A percentile compares a stretch with the other conserved stretches of the same genome.
These are phyloP conservation scores for Drosophila kurseongensis DNA, from an alignment of 1,140 invertebrate species.

Conservation along the genomic window DNA sequence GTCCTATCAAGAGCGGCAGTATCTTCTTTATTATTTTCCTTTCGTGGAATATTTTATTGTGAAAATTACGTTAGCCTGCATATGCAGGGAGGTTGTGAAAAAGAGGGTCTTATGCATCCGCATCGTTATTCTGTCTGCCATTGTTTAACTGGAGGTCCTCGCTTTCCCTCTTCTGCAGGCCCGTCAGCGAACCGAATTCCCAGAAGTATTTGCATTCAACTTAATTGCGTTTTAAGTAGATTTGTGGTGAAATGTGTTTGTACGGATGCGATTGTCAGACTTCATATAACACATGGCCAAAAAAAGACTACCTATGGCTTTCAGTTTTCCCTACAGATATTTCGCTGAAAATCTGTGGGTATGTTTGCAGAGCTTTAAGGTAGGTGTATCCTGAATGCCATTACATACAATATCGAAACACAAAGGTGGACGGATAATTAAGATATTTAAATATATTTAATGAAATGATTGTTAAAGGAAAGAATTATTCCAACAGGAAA, in stretches of 20 bases:
- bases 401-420: conserved; percentile 2
- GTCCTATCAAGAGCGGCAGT: conserved; percentile 2
- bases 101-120: conserved; percentile 16
- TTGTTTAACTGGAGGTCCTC: conserved; percentile 63
- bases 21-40: conserved; percentile 27
- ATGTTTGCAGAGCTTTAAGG: background rate
- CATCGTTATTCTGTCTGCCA: conserved; percentile 36
- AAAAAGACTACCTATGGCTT: background rate
- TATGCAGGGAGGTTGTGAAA: background rate
- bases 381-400: background rate
- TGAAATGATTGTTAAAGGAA: conserved; percentile 19
- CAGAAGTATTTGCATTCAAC: conserved; percentile 76
- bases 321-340: conserved; percentile 28
- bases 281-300: conserved; percentile 1
- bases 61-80: conserved; percentile 45
- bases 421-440: conserved; percentile 24
- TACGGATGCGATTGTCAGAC: conserved; percentile 23
- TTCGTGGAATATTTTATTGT: conserved; percentile 54
- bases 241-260: conserved; percentile 69
- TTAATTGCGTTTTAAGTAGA: conserved; percentile 82
- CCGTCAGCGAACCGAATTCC: conserved; percentile 35
- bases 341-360: conserved; percentile 6
- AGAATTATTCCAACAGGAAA: background rate
- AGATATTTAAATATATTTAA: conserved; percentile 19
- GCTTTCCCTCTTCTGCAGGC: conserved; percentile 25